Conservation (phyloP, 2,888 invertebrate genomes). For the Malthinus flaveolus region DNA sequence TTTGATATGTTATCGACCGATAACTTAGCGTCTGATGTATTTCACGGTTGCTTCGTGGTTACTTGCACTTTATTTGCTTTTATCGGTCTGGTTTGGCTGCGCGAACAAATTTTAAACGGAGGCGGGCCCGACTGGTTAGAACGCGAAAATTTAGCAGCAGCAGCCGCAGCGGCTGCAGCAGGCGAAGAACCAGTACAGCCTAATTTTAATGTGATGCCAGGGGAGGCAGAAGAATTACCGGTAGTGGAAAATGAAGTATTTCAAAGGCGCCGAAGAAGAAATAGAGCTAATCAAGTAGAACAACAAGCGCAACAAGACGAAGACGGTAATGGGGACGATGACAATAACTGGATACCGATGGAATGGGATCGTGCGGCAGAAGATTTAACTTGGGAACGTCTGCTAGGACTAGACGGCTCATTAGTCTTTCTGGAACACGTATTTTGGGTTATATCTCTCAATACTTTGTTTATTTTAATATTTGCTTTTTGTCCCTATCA, state of each 20-base stretch:
- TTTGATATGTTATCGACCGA: conserved; percentile 93
- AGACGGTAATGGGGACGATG: conserved; percentile 68
- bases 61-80: conserved; percentile 95
- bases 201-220: conserved; percentile 12
- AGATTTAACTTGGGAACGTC: conserved; percentile 96
- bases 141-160: conserved; percentile 65
- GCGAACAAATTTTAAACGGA: conserved; percentile 97
- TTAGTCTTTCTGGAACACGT: conserved; percentile 97
- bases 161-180: conserved; percentile 40
- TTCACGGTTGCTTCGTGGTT: conserved; percentile 96
- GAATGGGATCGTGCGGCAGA: conserved; percentile 98
- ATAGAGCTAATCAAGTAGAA: conserved; percentile 23
- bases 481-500: conserved; percentile 98
- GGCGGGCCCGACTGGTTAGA: conserved; percentile 97
- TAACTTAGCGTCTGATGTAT: conserved; percentile 89
- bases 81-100: conserved; percentile 94
- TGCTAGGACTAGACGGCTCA: conserved; percentile 95
- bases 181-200: conserved; percentile 36
- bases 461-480: conserved; percentile 93
- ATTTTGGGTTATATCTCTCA: conserved; percentile 97
- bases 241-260: conserved; percentile 42
- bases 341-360: conserved; percentile 96
- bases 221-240: conserved; percentile 19
- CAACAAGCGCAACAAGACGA: conserved; percentile 45
- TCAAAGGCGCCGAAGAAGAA: conserved; percentile 38